Evolutionary conservation across 2,888 invertebrate species (phyloP).

Genomic region (Netelia inedita): DNA sequence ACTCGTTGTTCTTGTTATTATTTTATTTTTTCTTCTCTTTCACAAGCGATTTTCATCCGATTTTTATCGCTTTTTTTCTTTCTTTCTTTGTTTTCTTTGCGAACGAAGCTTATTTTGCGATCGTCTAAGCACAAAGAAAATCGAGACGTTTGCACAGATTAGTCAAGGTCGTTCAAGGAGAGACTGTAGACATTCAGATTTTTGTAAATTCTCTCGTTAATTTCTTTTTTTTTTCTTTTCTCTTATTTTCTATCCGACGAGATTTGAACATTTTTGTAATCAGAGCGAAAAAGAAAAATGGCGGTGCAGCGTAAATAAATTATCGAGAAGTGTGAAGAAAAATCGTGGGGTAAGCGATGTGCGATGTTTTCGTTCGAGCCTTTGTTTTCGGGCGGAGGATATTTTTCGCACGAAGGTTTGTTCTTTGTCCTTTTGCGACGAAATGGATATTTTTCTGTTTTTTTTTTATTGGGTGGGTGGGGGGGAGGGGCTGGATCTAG

Average conservation of each 20-base stretch:
- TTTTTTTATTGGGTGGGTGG: too few relatives aligned
- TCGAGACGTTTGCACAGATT: neutral
- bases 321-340: too few relatives aligned
- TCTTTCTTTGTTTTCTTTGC: constrained; percentile 1
- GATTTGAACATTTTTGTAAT: too few relatives aligned
- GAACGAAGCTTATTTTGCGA: neutral
- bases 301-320: too few relatives aligned
- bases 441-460: too few relatives aligned
- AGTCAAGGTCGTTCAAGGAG: neutral
- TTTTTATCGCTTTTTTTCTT: constrained; percentile 62
- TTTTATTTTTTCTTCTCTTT: neutral
- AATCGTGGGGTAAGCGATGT: too few relatives aligned
- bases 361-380: too few relatives aligned
- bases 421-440: too few relatives aligned
- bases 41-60: neutral
- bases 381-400: too few relatives aligned
- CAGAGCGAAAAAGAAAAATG: too few relatives aligned
- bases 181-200: constrained; percentile 32
- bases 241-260: too few relatives aligned
- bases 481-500: neutral
- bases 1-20: neutral
- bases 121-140: neutral
- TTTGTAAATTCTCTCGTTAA: constrained; percentile 3
- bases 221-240: neutral
- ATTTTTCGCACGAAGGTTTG: too few relatives aligned